Evolutionary conservation across 2,113 vertebrate species (phyloP), one percentile per base, ranked within the genome.

Genomic region (Corythaixoides concolor): DNA sequence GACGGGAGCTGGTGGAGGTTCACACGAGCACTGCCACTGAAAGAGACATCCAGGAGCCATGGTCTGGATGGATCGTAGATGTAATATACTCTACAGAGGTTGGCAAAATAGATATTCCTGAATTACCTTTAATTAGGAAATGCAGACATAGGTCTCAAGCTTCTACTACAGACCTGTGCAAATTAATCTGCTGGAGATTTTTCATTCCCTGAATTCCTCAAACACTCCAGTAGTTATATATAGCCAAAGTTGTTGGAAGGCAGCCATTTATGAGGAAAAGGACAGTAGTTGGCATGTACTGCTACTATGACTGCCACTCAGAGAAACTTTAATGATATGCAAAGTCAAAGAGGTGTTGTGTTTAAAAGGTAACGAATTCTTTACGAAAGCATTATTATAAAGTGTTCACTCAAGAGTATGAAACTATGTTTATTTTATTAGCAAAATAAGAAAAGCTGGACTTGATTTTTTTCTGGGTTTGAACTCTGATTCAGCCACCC

Each of bases 181-280:
- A 78, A 83, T 82, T 35, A 89, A 60, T 72, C 62, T 58, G 24
- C 53, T 88, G 53, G 45, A 76, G 69, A 37, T 37, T 66, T 94
- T 88, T 93, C 58, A 55, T 96, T 85, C 53, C 14, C 6, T 16
- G 10, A 11, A 93, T 96, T 90, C 91, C 70, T 90, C 45, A 66
- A 83, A 37, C 62, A n/a, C 53, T 88, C 33, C n/a, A 68, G 15
- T 23, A 60, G 58, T 88, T 94, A 93, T 83, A 95, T 68, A 89
- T 85, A 95, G 67, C 50, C 82, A 59, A 58, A 82, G 27, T 16
- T 89, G 84, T 73, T 93, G 93, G 85, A 90, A 91, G 41, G 59
- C 81, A 85, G 91, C 89, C 89, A 66, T 78, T 82, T 33, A 16
- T 23, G 66, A 85, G 67, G 45, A 53, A 66, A 88, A 91, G 74